Percentiles rank a stretch among this genome's conserved stretches.
Conservation (phyloP, 2,797 vertebrate genomes). For the Danio tinwini region DNA sequence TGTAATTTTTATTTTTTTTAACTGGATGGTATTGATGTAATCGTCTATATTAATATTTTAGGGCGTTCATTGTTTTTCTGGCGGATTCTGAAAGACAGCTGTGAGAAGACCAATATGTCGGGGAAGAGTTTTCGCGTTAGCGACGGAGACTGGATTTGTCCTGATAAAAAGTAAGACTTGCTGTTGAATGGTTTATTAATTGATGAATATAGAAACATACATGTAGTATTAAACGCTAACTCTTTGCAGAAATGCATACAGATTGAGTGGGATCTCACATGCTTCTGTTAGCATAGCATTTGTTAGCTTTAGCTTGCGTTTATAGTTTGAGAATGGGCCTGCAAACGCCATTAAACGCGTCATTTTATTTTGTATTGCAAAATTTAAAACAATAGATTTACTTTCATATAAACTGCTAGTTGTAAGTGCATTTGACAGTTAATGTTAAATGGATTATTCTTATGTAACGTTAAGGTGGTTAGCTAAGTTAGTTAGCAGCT, state of each 20-base stretch:
- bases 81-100: slow-evolving; percentile 31
- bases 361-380: not conserved
- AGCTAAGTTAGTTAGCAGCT: not conserved
- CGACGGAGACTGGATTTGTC: slow-evolving; percentile 98
- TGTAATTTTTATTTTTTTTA: not conserved
- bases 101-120: slow-evolving; percentile 80
- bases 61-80: slow-evolving; percentile 1
- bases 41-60: not conserved
- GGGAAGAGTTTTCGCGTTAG: slow-evolving; percentile 98
- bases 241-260: not conserved
- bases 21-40: not conserved
- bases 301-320: slow-evolving; percentile 35
- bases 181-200: not conserved
- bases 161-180: slow-evolving; percentile 91
- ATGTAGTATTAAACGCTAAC: not conserved
- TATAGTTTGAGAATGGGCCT: slow-evolving; percentile 19
- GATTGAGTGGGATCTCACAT: slow-evolving; percentile 9
- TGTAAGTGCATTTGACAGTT: not conserved
- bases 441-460: no score
- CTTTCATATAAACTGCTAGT: not conserved
- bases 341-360: not conserved
- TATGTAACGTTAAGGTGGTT: not conserved
- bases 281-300: slow-evolving; percentile 48
- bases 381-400: not conserved
- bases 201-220: not conserved